Evolutionary conservation across 1,140 invertebrate species (phyloP), one percentile per base, ranked within the genome.

Genomic region (Pteromalus puparum): DNA sequence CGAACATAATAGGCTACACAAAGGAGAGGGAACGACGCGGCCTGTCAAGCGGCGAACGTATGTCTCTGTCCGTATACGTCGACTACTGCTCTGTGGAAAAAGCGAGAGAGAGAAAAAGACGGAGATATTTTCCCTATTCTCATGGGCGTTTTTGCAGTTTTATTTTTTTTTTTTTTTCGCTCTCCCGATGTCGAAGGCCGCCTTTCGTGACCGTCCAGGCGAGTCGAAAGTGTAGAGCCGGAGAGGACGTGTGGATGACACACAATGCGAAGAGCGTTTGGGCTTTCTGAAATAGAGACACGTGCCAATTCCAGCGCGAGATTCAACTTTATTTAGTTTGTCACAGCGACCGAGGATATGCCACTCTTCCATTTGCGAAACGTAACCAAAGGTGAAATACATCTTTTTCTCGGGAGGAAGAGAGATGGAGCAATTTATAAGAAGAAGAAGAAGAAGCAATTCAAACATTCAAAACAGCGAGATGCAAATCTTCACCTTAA

Each of bases 1-100:
- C 53, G 67, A 82, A 61, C 72, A 75, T 82, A 74, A 75, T 82
- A n/a, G 61, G 75, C 26, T 4, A 12, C 34, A 78, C 65, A 83
- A 78, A 83, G 81, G 30, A 38, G n/a, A 80, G 42, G 21, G 77
- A 78, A 30, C 15, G 26, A 61, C 48, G 48, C 30, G 30, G 81
- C 15, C 79, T 73, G 79, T 81, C 79, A 70, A 81, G 68, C 18
- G 38, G 21, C 34, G 61, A 73, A 42, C 34, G 72, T 73, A 73
- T 34, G 28, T 34, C 28, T 73, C 72, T 73, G 72, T 73, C 70
- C 24, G 10, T 26, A 26, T 53, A 61, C 18, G 38, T 10, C 38
- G 10, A 42, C 9, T 42, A 7, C 53, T 18, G 6, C 30, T 34
- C 30, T 34, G 30, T 34, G 30, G 30, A 34, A 34, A 34, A 34